Evolutionary conservation across 1,140 invertebrate species (phyloP).

Genomic region (Laupala kohalensis): DNA sequence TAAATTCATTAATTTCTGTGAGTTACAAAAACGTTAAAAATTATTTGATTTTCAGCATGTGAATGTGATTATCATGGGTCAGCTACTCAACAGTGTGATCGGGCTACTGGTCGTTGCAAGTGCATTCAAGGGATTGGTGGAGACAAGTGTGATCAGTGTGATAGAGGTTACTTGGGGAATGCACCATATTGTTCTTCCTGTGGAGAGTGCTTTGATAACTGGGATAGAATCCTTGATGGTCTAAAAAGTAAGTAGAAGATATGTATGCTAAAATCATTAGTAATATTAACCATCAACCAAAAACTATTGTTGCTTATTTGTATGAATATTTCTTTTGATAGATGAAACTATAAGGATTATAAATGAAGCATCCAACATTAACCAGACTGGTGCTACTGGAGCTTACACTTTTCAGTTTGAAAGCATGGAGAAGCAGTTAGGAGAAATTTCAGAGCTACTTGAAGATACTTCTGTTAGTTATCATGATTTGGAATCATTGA

Average conservation of each 20-base stretch:
- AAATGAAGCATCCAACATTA: constrained; percentile 75
- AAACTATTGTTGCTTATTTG: background rate
- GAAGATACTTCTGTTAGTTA: constrained; percentile 57
- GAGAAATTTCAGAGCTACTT: constrained; percentile 63
- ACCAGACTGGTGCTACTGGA: constrained; percentile 81
- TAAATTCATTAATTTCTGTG: background rate
- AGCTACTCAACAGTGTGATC: constrained; percentile 68
- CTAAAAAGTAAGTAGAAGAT: constrained; percentile 35
- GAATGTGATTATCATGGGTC: constrained; percentile 83
- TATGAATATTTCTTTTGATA: background rate
- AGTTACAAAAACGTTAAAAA: constrained; percentile 7
- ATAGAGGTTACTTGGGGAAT: constrained; percentile 78
- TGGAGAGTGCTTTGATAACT: constrained; percentile 98
- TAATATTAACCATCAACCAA: background rate
- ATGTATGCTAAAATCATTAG: background rate
- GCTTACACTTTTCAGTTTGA: constrained; percentile 90
- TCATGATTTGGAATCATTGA: constrained; percentile 54
- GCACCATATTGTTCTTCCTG: constrained; percentile 86
- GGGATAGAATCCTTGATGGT: constrained; percentile 78
- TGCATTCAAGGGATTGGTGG: constrained; percentile 90
- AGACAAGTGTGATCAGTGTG: constrained; percentile 88
- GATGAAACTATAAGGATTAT: constrained; percentile 62
- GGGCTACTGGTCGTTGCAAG: constrained; percentile 71
- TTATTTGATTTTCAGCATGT: constrained; percentile 43
- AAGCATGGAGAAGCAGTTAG: constrained; percentile 71